phyloP scores from a whole-genome alignment of 2,797 vertebrate genomes.

The Apogon talboti region DNA sequence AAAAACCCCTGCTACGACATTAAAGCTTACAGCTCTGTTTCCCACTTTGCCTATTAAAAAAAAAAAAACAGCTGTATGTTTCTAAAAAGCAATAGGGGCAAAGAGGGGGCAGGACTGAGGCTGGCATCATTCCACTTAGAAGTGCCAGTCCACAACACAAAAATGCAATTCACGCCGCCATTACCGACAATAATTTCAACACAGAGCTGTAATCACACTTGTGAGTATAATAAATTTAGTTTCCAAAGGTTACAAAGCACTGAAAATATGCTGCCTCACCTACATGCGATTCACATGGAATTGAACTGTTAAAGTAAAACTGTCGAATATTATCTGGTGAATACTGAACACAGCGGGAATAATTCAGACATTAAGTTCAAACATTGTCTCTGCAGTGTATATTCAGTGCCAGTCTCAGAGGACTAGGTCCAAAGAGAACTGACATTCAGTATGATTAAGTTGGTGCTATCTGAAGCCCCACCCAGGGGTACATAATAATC shows the following conservation, averaged over 20 bases:
- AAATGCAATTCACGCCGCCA: conserved; percentile 12
- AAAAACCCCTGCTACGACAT: conserved; percentile 11
- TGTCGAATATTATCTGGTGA: conserved; percentile 34
- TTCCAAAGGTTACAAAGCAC: conserved; percentile 10
- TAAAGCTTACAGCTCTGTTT: conserved; percentile 25
- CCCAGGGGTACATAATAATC: conserved; percentile 55
- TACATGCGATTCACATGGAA: conserved; percentile 15
- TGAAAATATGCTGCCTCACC: conserved; percentile 24
- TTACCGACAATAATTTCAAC: conserved; percentile 2
- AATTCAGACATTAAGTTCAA: conserved; percentile 50
- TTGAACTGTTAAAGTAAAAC: conserved; percentile 22
- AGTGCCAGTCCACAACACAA: conserved; percentile 1
- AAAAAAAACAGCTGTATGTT: conserved; percentile 36
- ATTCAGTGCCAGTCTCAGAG: conserved; percentile 54
- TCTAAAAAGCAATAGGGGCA: conserved; percentile 26
- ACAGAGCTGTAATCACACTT: not conserved
- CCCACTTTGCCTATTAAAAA: conserved; percentile 32
- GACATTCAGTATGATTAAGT: conserved; percentile 72
- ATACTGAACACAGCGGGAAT: conserved; percentile 18
- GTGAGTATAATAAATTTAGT: not conserved
- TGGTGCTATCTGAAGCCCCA: conserved; percentile 62
- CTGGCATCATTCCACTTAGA: conserved; percentile 28
- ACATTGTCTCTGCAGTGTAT: conserved; percentile 50
- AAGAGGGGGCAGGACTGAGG: conserved; percentile 30
- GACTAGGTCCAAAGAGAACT: conserved; percentile 63